Base-by-base conservation (phyloP, 2,888 invertebrate genomes). In the Agriopis marginaria region DNA sequence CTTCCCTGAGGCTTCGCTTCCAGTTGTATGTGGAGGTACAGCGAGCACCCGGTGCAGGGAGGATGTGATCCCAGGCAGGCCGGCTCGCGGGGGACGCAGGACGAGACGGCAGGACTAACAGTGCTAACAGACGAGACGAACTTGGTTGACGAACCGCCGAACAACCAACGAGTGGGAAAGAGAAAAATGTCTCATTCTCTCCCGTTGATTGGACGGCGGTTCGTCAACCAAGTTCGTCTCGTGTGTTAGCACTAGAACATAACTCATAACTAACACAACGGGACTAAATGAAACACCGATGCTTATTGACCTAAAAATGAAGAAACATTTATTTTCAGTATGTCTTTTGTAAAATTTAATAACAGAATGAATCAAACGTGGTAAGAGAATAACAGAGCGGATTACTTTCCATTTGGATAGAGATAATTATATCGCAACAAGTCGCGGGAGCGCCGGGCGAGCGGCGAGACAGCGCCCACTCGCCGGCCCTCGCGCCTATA, bases 241-340 rank as follows among this genome's bases (percentile, higher is more conserved):
- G n/a, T n/a, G n/a, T n/a, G n/a, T n/a, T n/a, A n/a, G n/a, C n/a
- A n/a, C n/a, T n/a, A n/a, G n/a, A n/a, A n/a, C n/a, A 56, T 39
- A 66, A 74, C 72, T 11, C 45, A 62, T 11, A 71, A 64, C 63
- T 51, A 75, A 76, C 77, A 65, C 71, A 76, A 74, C 75, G 79
- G 77, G 78, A 71, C 72, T 73, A 93, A 94, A 94, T 94, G 85
- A 95, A 95, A 95, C 92, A 94, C 92, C 78, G 87, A 91, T 93
- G 86, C 92, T 95, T 95, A 95, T 95, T 95, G 95, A 95, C 95
- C 95, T 95, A 95, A 95, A 95, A 95, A 95, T 95, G 95, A 95
- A 95, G 95, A 95, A 96, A 96, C 95, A 96, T 96, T 96, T 96
- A 96, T 96, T 96, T 95, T 94, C 94, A 90, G 94, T 94, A 94